Evolutionary conservation across 2,113 vertebrate genomes (phyloP).

Genomic region (Raja brachyura): DNA sequence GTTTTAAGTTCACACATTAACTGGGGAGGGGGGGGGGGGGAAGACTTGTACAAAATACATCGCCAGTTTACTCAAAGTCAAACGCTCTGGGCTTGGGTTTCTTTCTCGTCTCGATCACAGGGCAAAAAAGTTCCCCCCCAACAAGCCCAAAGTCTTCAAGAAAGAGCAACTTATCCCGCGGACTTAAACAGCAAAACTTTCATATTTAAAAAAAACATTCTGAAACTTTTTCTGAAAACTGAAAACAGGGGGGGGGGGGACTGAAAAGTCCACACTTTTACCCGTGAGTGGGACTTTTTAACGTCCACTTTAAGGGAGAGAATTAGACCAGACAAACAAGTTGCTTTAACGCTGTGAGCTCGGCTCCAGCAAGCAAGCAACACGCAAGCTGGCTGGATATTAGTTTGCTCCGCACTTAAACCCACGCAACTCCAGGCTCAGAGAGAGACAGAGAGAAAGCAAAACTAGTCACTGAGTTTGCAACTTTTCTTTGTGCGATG

Average conservation of each 20-base stretch:
- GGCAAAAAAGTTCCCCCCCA: background rate
- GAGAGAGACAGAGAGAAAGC: background rate
- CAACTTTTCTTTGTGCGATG: background rate
- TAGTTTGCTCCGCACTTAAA: background rate
- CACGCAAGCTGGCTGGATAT: background rate
- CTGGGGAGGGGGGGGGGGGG: no score
- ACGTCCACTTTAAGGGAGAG: background rate
- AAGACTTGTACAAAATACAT: background rate
- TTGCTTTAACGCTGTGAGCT: background rate
- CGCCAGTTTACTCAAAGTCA: background rate
- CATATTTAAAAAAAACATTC: background rate
- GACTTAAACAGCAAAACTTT: background rate
- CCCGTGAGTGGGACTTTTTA: background rate
- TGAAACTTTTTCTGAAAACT: background rate
- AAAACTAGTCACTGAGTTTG: background rate
- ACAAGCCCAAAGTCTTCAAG: background rate
- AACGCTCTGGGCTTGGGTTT: background rate
- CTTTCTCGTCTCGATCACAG: background rate
- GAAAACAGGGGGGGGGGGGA: no score
- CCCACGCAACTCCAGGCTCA: constrained; percentile 2
- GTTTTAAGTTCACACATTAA: background rate
- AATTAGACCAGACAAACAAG: background rate
- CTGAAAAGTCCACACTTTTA: no score
- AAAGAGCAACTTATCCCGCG: background rate
- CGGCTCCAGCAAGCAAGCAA: background rate